Evolutionary conservation across 2,113 vertebrate species (phyloP).

Genomic region (Cyanoliseus patagonus): DNA sequence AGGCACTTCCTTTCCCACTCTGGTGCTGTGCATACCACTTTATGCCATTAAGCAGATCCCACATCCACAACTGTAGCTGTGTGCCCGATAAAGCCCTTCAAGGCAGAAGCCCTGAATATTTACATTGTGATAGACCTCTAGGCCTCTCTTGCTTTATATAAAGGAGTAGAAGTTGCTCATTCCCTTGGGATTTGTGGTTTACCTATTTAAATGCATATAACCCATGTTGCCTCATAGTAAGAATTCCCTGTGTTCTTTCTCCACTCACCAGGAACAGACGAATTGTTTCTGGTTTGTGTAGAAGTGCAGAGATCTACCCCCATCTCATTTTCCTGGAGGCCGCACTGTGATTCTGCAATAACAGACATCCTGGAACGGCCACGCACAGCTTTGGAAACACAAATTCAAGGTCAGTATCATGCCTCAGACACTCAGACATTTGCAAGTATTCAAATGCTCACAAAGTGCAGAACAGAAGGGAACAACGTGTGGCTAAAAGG

Average conservation of each 20-base stretch:
- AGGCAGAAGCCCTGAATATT: not conserved
- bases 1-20: not conserved
- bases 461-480: not conserved
- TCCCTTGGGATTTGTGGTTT: not conserved
- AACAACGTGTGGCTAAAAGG: not conserved
- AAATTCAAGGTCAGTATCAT: not conserved
- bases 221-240: not conserved
- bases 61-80: not conserved
- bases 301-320: constrained; percentile 57
- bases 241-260: not conserved
- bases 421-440: not conserved
- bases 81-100: not conserved
- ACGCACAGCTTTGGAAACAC: constrained; percentile 59
- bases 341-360: constrained; percentile 54
- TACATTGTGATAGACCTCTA: not conserved
- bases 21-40: not conserved
- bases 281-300: constrained; percentile 25
- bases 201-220: not conserved
- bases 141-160: not conserved
- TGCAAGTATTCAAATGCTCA: not conserved
- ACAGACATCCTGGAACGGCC: constrained; percentile 70
- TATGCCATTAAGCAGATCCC: not conserved
- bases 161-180: not conserved
- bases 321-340: constrained; percentile 71
- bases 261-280: constrained; percentile 62